Conservation (phyloP, 1,140 invertebrate species). For the Anthonomus grandis region DNA sequence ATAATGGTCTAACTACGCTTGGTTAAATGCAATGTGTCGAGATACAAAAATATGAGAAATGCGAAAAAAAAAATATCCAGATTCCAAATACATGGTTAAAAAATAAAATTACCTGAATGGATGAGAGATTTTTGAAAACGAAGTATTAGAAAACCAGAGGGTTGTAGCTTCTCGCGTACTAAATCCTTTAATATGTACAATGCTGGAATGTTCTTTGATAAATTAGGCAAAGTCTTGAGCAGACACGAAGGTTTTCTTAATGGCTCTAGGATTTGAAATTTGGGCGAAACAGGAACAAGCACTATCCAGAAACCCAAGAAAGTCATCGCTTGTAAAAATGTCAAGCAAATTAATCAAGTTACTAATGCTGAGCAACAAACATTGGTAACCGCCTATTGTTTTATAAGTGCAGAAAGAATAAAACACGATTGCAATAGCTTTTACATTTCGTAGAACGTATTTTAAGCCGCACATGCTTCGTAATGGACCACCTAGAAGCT, state of each 20-base stretch:
- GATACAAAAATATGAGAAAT: constrained; percentile 43
- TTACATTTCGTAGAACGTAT: constrained; percentile 43
- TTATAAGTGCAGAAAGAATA: constrained; percentile 43
- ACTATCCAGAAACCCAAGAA: constrained; percentile 49
- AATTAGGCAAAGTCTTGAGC: background rate
- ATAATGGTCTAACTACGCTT: constrained; percentile 40
- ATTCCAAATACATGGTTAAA: constrained; percentile 25
- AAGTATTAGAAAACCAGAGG: constrained; percentile 46
- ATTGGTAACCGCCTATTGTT: constrained; percentile 47
- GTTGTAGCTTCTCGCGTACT: constrained; percentile 44
- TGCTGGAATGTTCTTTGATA: constrained; percentile 29
- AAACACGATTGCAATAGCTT: constrained; percentile 25
- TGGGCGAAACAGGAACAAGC: constrained; percentile 49
- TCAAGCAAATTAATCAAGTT: constrained; percentile 43
- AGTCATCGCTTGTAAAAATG: constrained; percentile 42
- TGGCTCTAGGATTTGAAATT: constrained; percentile 45
- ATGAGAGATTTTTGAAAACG: too few relatives aligned
- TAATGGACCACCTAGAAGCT: constrained; percentile 43
- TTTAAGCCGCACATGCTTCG: constrained; percentile 42
- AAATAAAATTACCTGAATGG: constrained; percentile 20
- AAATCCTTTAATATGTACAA: constrained; percentile 42
- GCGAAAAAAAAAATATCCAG: constrained; percentile 33
- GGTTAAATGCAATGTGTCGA: too few relatives aligned
- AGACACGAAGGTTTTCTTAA: constrained; percentile 9
- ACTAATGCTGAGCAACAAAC: constrained; percentile 49